Conservation (phyloP, 2,888 invertebrate genomes). For the Epirrhoe tristata region DNA sequence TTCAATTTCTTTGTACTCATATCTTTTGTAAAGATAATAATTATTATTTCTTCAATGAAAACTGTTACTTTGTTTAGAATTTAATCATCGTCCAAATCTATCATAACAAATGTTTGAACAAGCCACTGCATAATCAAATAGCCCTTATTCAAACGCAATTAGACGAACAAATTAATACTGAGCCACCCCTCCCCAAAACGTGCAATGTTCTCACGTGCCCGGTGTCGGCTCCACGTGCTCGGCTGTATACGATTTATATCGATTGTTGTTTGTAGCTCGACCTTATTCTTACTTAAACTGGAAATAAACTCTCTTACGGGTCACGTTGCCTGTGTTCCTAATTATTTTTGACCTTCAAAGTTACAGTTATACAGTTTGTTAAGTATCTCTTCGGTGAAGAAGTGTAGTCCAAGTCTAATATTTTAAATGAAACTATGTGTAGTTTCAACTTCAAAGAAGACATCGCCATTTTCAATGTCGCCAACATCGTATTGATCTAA, state of each 20-base stretch:
- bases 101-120: slow-evolving; percentile 20
- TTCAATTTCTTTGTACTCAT: too few species aligned
- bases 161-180: slow-evolving; percentile 18
- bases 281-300: too few species aligned
- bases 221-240: slow-evolving; percentile 3
- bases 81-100: not conserved
- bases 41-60: too few species aligned
- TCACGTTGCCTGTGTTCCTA: slow-evolving; percentile 1
- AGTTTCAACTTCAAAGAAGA: not conserved
- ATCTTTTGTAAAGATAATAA: too few species aligned
- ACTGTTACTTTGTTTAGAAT: too few species aligned
- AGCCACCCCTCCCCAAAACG: slow-evolving; percentile 22
- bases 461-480: not conserved
- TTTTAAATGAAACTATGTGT: too few species aligned
- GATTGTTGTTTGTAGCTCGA: slow-evolving; percentile 17
- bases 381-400: too few species aligned
- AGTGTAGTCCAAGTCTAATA: too few species aligned
- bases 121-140: slow-evolving; percentile 11
- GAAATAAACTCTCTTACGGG: not conserved
- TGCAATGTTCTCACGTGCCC: slow-evolving; percentile 22
- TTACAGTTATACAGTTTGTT: too few species aligned
- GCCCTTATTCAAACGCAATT: slow-evolving; percentile 20
- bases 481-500: not conserved
- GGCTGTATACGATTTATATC: slow-evolving; percentile 10
- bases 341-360: not conserved